phyloP scores from a whole-genome alignment of 2,797 vertebrate species.

The Masticophis lateralis region DNA sequence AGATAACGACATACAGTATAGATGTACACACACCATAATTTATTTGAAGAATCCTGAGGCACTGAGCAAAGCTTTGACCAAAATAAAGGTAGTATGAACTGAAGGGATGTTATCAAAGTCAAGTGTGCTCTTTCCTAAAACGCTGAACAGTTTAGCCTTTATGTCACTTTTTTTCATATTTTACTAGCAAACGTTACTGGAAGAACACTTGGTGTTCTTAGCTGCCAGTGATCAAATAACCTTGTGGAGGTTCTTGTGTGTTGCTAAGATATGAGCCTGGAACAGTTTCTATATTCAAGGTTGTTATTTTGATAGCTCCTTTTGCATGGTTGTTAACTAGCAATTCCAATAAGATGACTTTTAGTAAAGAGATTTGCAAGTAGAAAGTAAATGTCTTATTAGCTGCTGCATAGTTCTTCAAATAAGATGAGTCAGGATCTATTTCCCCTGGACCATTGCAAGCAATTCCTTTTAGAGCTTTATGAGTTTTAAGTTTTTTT shows the following conservation, averaged over 20 bases:
- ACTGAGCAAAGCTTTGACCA: neutral
- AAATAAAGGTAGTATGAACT: neutral
- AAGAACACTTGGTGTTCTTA: neutral
- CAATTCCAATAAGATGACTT: neutral
- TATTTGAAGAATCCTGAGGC: neutral
- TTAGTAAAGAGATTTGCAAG: neutral
- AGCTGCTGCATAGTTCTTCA: neutral
- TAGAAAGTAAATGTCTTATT: neutral
- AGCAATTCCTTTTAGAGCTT: neutral
- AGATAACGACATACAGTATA: neutral
- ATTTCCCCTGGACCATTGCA: neutral
- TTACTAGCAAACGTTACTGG: neutral
- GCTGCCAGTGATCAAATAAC: neutral
- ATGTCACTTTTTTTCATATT: neutral
- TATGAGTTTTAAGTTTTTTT: neutral
- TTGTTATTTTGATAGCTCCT: neutral
- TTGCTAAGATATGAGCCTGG: neutral
- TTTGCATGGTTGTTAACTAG: neutral
- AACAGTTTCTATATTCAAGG: neutral
- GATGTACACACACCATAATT: neutral
- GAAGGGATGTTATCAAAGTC: neutral
- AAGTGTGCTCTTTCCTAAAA: neutral
- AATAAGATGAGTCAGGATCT: neutral
- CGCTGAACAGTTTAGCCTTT: neutral
- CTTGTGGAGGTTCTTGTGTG: neutral